Evolutionary conservation across 2,113 vertebrate genomes (phyloP).

Genomic region (Pachyramphus minor): DNA sequence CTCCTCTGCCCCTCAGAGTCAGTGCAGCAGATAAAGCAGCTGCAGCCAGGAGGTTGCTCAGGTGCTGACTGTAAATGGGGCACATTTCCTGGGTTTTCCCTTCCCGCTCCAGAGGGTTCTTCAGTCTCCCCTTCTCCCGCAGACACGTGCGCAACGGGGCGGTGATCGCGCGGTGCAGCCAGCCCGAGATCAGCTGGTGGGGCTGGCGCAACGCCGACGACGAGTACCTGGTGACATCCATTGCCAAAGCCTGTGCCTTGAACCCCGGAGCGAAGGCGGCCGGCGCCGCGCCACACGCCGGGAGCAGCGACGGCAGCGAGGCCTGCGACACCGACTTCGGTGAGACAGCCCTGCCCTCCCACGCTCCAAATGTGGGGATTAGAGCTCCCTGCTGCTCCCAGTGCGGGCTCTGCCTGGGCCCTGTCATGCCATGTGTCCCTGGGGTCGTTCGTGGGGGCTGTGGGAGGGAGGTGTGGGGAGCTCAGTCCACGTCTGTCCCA

Average conservation of each 20-base stretch:
- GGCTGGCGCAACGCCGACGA: constrained; percentile 97
- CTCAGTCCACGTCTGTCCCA: background rate
- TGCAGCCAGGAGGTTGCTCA: background rate
- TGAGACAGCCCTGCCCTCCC: constrained; percentile 55
- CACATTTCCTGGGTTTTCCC: background rate
- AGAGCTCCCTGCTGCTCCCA: background rate
- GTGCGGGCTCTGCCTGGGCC: no score
- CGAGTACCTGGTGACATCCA: constrained; percentile 94
- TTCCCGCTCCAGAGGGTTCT: fast-evolving
- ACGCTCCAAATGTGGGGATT: fast-evolving
- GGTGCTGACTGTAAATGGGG: background rate
- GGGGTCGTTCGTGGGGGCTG: fast-evolving
- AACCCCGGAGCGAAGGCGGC: constrained; percentile 73
- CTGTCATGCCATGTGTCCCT: background rate
- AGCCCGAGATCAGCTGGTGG: constrained; percentile 99
- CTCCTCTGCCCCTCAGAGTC: background rate
- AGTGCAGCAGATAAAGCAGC: background rate
- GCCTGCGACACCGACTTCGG: constrained; percentile 90
- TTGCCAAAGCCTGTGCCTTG: constrained; percentile 94
- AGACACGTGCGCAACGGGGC: constrained; percentile 92
- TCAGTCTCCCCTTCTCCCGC: background rate
- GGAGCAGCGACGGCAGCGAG: constrained; percentile 80
- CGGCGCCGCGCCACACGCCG: constrained; percentile 25
- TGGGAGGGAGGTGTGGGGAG: fast-evolving
- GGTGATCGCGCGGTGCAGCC: constrained; percentile 95